Evolutionary conservation across 2,113 vertebrate species (phyloP), one percentile per base, ranked within the genome.

Genomic region (Centrocercus urophasianus): DNA sequence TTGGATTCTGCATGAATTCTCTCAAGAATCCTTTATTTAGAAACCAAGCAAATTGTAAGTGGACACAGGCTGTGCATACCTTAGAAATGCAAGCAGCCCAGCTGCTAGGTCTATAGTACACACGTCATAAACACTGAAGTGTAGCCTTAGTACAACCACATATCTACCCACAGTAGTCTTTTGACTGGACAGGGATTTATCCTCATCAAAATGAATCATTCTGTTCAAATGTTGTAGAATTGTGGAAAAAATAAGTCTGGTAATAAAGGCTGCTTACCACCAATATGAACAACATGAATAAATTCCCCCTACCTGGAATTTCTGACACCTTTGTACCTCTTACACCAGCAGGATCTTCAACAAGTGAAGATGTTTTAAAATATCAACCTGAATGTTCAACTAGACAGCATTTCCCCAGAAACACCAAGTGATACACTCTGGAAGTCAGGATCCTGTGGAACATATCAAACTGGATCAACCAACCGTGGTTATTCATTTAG

Each of bases 1-100:
- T 4, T 60, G 56, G 74, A 88, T 95, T 83, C 72, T 45, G 47
- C 60, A 78, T 30, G n/a, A 88, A 88, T 93, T 85, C 85, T 74
- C 70, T 70, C 28, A 83, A 38, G 75, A 91, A 88, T 71, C 6
- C 36, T 91, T 86, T 81, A 65, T 83, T 89, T 88, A 78, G 86
- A 95, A 94, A 89, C 61, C 52, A 90, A 78, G 66, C 10, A 86
- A 80, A 81, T 0, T 52, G 0, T 87, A 74, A 67, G 32, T 28
- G 86, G 73, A 72, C 77, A 47, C 73, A 72, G 71, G 54, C 80
- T 92, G 80, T 69, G 88, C 80, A 40, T 12, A 71, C 45, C 45
- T 71, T 21, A 74, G 50, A 90, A 92, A 71, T 0, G 1, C 30
- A 22, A 67, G 66, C 17, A 80, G 43, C 32, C 65, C 60, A 81